These are phyloP conservation scores for Archivesica marissinica DNA, from an alignment of 1,140 invertebrate genomes.

Conservation along the genomic window DNA sequence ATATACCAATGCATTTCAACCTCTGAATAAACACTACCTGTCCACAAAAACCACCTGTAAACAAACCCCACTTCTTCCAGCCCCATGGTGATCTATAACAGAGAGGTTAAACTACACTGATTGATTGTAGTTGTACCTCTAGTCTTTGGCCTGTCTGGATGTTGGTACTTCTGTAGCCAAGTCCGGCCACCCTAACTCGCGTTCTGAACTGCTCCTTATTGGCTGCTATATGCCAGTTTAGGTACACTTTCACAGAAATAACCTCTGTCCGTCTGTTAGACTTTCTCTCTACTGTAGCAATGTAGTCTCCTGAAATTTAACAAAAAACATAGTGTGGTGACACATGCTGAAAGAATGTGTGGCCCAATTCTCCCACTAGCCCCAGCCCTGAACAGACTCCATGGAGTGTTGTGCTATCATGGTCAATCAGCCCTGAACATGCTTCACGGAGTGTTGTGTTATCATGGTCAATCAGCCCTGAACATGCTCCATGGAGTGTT, in stretches of 20 bases:
- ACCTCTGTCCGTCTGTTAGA: slow-evolving; percentile 20
- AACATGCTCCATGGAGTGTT: no score
- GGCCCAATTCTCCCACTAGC: background rate
- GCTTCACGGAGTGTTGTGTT: no score
- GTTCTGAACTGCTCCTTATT: slow-evolving; percentile 1
- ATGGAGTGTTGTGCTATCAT: no score
- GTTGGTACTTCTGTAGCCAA: slow-evolving; percentile 53
- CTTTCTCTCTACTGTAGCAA: slow-evolving; percentile 52
- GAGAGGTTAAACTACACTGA: no score
- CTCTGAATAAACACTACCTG: no score
- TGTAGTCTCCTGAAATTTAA: slow-evolving; percentile 53
- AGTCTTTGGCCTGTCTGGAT: slow-evolving; percentile 54
- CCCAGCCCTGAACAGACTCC: no score
- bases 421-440: no score
- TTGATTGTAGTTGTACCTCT: slow-evolving; percentile 23
- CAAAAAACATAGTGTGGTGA: background rate
- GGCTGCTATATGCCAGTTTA: slow-evolving; percentile 56
- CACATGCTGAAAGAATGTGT: background rate
- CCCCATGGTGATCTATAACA: no score
- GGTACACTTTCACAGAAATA: slow-evolving; percentile 56
- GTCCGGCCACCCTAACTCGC: slow-evolving; percentile 52
- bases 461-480: no score
- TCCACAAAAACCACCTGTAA: no score
- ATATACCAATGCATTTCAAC: no score
- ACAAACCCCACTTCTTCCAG: no score